Percentiles rank a stretch among this genome's conserved stretches.
These are phyloP conservation scores for Colletes gigas DNA, from an alignment of 1,140 invertebrate genomes.

Conservation along the genomic window DNA sequence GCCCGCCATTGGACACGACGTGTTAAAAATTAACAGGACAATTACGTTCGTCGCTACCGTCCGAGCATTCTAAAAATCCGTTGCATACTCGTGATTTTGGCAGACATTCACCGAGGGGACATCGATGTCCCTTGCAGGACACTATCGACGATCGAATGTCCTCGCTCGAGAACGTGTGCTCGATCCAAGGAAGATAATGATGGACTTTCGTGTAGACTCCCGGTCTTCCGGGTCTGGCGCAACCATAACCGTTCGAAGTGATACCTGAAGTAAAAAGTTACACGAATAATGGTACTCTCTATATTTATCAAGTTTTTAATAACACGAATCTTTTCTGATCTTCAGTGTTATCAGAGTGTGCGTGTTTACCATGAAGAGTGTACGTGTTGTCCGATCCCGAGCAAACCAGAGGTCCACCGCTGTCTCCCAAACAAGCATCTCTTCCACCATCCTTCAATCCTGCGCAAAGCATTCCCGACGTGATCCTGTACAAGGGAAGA, in stretches of 20 bases:
- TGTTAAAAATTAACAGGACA: slow-evolving; percentile 64
- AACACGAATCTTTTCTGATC: not conserved
- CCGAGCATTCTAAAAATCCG: slow-evolving; percentile 88
- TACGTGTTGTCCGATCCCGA: slow-evolving; percentile 77
- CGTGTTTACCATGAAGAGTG: slow-evolving; percentile 72
- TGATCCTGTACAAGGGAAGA: slow-evolving; percentile 86
- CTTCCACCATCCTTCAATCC: slow-evolving; percentile 84
- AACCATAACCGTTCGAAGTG: slow-evolving; percentile 93
- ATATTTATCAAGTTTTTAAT: not conserved
- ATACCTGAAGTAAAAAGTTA: slow-evolving; percentile 84
- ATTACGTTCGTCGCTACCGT: slow-evolving; percentile 86
- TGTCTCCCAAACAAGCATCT: slow-evolving; percentile 86
- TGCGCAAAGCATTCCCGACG: slow-evolving; percentile 86
- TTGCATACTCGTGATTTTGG: slow-evolving; percentile 87
- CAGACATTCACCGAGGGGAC: slow-evolving; percentile 88
- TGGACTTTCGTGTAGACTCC: slow-evolving; percentile 94
- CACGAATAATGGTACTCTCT: not conserved
- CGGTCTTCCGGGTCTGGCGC: slow-evolving; percentile 90
- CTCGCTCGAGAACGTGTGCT: slow-evolving; percentile 81
- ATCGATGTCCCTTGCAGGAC: slow-evolving; percentile 86
- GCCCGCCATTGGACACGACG: too few relatives aligned
- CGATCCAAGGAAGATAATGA: slow-evolving; percentile 90
- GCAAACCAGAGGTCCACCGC: slow-evolving; percentile 85
- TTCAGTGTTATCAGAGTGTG: not conserved
- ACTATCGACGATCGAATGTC: slow-evolving; percentile 69